A percentile compares a stretch with the other conserved stretches of the same genome.
phyloP scores from a whole-genome alignment of 2,113 vertebrate species.

The Rhabdornis inornatus region DNA sequence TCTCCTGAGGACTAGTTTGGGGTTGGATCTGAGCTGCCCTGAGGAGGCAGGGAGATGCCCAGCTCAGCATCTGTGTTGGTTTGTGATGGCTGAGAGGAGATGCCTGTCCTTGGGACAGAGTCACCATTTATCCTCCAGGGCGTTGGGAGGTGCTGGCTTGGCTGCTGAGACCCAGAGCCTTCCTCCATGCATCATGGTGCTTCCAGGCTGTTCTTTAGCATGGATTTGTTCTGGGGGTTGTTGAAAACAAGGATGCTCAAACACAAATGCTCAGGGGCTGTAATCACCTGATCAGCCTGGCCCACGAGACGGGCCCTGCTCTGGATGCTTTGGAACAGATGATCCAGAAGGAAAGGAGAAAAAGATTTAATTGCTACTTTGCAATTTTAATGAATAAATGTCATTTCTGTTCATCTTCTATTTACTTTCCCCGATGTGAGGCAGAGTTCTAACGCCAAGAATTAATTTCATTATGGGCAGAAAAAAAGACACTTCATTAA shows the following conservation, averaged over 20 bases:
- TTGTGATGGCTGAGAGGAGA: background rate
- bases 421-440: constrained; percentile 38
- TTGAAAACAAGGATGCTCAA: background rate
- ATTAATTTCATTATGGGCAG: constrained; percentile 38
- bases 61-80: background rate
- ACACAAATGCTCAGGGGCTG: background rate
- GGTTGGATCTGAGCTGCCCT: background rate
- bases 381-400: constrained; percentile 54
- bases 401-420: constrained; percentile 36
- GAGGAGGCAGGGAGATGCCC: background rate
- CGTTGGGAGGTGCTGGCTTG: accelerated
- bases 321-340: background rate
- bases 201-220: background rate
- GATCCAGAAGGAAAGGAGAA: background rate
- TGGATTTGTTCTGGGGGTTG: background rate
- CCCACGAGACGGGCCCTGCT: background rate
- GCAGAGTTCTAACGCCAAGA: constrained; percentile 41
- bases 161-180: background rate
- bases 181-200: accelerated
- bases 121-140: accelerated
- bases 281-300: background rate
- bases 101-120: background rate
- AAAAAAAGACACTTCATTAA: constrained; percentile 62
- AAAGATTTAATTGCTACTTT: constrained; percentile 42
- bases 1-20: background rate